Percentiles rank a stretch among this genome's conserved stretches.
Conservation (phyloP, 2,888 invertebrate genomes). For the Megamerina dolium region DNA sequence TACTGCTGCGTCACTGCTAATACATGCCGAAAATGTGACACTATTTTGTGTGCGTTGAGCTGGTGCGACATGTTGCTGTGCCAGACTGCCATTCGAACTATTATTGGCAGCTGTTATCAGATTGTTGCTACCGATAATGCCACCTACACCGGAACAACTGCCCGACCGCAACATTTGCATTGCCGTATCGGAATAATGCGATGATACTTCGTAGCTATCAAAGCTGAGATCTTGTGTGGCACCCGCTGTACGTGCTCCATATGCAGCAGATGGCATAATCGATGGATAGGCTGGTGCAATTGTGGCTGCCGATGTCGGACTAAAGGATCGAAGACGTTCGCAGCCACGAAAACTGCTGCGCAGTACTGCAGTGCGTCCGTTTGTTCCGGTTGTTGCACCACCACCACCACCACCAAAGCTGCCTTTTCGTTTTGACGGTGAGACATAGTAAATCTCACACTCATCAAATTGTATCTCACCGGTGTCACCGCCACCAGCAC, state of each 20-base stretch:
- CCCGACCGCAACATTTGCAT: conserved; percentile 33
- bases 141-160: conserved; percentile 26
- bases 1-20: no score
- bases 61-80: conserved; percentile 8
- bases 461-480: conserved; percentile 39
- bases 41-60: conserved; percentile 30
- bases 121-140: conserved; percentile 24
- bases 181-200: conserved; percentile 37
- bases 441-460: conserved; percentile 45
- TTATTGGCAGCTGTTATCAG: conserved; percentile 18
- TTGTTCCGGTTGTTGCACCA: conserved; percentile 18
- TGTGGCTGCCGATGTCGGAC: conserved; percentile 20
- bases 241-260: conserved; percentile 25
- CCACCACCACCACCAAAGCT: no score
- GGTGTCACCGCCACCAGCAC: conserved; percentile 6
- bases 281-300: conserved; percentile 31
- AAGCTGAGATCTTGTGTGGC: conserved; percentile 26
- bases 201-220: conserved; percentile 34
- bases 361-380: conserved; percentile 5
- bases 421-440: conserved; percentile 45
- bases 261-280: conserved; percentile 29
- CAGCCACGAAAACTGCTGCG: conserved; percentile 22
- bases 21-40: conserved; percentile 44
- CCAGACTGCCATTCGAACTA: conserved; percentile 24
- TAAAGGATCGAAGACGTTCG: conserved; percentile 21